Percentiles rank a stretch among this genome's conserved stretches.
Conservation (phyloP, 2,113 vertebrate genomes). For the Circaetus gallicus region DNA sequence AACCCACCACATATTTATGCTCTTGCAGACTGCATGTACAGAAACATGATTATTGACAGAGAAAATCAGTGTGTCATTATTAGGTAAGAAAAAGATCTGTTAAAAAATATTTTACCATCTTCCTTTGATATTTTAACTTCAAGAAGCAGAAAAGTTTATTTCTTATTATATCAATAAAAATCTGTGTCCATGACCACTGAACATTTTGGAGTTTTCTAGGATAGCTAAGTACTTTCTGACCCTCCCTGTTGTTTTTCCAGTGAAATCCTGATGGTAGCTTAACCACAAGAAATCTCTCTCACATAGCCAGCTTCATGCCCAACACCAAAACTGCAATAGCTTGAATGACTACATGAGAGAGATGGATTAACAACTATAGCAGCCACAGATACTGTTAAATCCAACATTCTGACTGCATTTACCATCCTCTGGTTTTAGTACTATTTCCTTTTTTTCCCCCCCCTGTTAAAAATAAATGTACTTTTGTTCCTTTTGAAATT, state of each 20-base stretch:
- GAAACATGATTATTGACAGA: conserved; percentile 98
- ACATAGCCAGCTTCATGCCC: neutral
- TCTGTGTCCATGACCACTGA: neutral
- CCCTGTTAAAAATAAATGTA: neutral
- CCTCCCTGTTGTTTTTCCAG: neutral
- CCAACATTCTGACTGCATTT: neutral
- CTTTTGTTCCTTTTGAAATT: neutral
- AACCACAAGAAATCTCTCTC: neutral
- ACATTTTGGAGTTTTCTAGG: neutral
- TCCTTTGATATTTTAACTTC: neutral
- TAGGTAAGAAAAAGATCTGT: conserved; percentile 77
- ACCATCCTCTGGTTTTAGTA: neutral
- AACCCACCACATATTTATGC: conserved; percentile 98
- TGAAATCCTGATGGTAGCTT: neutral
- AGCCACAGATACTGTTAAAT: neutral
- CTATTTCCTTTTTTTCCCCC: neutral
- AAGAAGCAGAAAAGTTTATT: neutral
- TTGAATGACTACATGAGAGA: neutral
- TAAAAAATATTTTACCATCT: neutral
- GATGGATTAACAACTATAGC: neutral
- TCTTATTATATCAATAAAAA: neutral
- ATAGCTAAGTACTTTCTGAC: neutral
- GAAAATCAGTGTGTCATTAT: conserved; percentile 99
- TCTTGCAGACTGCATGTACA: conserved; percentile 96
- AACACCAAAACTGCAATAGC: neutral